A percentile compares a stretch with the other conserved stretches of the same genome.
These are phyloP conservation scores for Acomys russatus DNA, from an alignment of 2,797 vertebrate genomes.

Conservation along the genomic window DNA sequence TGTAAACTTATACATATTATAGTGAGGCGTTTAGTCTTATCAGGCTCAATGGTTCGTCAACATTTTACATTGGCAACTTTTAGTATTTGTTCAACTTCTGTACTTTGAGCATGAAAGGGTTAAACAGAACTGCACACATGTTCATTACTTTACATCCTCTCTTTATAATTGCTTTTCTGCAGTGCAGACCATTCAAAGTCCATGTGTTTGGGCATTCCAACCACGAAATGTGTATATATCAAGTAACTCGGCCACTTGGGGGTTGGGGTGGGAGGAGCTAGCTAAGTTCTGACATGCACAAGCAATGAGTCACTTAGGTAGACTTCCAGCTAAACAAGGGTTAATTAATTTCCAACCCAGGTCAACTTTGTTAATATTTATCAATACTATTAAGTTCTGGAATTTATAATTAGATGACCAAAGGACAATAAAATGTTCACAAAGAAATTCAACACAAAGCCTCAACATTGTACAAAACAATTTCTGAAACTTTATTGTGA, in stretches of 20 bases:
- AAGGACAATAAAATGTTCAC: constrained; percentile 69
- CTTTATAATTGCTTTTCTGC: constrained; percentile 42
- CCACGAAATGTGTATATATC: constrained; percentile 34
- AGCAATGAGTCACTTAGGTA: constrained; percentile 64
- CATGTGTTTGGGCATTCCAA: constrained; percentile 16
- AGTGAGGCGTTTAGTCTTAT: not conserved
- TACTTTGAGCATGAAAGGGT: not conserved
- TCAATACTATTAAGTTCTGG: constrained; percentile 63
- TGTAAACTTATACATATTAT: not conserved
- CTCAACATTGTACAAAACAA: constrained; percentile 91
- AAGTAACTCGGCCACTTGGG: constrained; percentile 38
- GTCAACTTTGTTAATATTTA: constrained; percentile 52
- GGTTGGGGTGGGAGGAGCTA: constrained; percentile 23
- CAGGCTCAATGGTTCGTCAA: not conserved
- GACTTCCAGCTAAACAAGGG: constrained; percentile 59
- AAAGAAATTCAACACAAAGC: constrained; percentile 92
- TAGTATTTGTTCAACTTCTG: not conserved
- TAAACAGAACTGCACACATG: not conserved
- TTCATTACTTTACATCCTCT: constrained; percentile 5
- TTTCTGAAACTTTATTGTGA: constrained; percentile 93
- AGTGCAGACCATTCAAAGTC: constrained; percentile 46
- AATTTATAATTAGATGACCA: constrained; percentile 65
- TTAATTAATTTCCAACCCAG: constrained; percentile 50
- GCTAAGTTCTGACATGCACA: constrained; percentile 68
- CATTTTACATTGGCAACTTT: not conserved